A percentile compares a stretch with the other conserved stretches of the same genome.
These are phyloP conservation scores for Holacanthella duospinosa DNA, from an alignment of 2,888 invertebrate species.

Conservation along the genomic window DNA sequence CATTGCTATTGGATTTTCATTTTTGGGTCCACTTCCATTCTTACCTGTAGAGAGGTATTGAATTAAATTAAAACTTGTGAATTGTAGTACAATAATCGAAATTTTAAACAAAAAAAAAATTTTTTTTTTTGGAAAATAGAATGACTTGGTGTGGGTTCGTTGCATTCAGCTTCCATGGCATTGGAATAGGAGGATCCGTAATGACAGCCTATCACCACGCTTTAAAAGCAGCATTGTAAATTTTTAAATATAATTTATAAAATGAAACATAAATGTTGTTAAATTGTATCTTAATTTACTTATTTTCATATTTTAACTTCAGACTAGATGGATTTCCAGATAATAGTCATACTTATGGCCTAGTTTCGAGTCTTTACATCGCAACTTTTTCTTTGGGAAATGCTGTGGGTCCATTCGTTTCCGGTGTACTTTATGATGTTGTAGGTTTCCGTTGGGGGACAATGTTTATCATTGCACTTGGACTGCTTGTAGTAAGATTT, in stretches of 20 bases:
- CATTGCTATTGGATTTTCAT: slow-evolving; percentile 20
- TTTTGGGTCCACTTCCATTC: slow-evolving; percentile 26
- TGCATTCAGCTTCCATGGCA: not conserved
- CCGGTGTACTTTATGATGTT: slow-evolving; percentile 39
- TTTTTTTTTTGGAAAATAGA: not conserved
- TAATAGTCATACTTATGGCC: not conserved
- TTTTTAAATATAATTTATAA: not conserved
- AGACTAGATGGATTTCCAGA: not conserved
- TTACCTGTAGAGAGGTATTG: slow-evolving; percentile 20
- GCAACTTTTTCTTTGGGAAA: slow-evolving; percentile 4
- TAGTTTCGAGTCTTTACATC: not conserved
- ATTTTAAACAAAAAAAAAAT: not conserved
- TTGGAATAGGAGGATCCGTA: not conserved
- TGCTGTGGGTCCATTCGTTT: slow-evolving; percentile 35
- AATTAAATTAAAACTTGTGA: too few species aligned
- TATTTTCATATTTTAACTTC: not conserved
- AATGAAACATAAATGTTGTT: too few species aligned
- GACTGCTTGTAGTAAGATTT: slow-evolving; percentile 55
- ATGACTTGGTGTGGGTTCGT: not conserved
- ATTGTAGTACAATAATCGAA: not conserved
- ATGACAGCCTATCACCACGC: not conserved
- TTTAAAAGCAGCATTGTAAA: not conserved
- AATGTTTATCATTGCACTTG: slow-evolving; percentile 57
- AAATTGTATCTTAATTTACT: not conserved
- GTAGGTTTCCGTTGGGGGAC: slow-evolving; percentile 55